Conservation (phyloP, 2,888 invertebrate genomes). For the Willowsia nigromaculata region DNA sequence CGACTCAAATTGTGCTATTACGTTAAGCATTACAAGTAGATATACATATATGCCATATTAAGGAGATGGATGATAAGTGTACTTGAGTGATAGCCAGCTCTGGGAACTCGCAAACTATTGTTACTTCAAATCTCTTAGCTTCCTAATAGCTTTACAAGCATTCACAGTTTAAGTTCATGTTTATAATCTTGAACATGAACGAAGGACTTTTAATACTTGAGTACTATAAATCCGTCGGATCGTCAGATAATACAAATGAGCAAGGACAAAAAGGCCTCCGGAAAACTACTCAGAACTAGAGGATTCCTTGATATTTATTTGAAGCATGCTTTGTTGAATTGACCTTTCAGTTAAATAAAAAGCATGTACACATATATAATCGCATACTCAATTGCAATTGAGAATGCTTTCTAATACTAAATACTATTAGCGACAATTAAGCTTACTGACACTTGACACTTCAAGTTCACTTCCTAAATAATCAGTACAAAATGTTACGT, state of each 20-base stretch:
- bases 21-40: constrained; percentile 2
- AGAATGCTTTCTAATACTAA: too few species aligned
- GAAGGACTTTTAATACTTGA: constrained; percentile 13
- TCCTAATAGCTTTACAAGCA: background rate
- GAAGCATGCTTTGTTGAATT: background rate
- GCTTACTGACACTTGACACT: too few species aligned
- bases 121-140: too few species aligned
- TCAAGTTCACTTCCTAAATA: background rate
- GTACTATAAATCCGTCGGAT: background rate
- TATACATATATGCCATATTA: background rate
- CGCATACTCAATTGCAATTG: too few species aligned
- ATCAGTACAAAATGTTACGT: background rate
- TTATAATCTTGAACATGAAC: constrained; percentile 41
- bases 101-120: background rate
- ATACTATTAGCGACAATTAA: too few species aligned
- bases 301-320: too few species aligned
- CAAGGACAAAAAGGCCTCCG: background rate
- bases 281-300: too few species aligned
- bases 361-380: background rate
- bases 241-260: background rate
- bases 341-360: background rate
- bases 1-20: constrained; percentile 10
- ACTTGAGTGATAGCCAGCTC: constrained; percentile 42
- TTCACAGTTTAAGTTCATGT: constrained; percentile 50
- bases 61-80: constrained; percentile 18